phyloP scores from a whole-genome alignment of 2,113 vertebrate species.

The Carollia perspicillata region DNA sequence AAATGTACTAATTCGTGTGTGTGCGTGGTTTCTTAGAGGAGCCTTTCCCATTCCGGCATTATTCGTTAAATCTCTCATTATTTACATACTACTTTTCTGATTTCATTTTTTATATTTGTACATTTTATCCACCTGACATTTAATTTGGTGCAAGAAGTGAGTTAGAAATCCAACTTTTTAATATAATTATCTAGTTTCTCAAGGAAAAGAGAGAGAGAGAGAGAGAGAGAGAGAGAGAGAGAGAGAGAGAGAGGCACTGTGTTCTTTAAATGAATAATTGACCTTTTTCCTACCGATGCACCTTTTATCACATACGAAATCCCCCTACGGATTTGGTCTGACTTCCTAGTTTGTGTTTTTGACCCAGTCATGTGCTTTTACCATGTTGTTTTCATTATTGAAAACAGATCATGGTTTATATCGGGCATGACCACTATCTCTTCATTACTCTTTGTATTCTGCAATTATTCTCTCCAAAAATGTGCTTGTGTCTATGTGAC shows the following conservation, averaged over 20 bases:
- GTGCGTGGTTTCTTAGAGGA: not conserved
- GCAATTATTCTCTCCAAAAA: not conserved
- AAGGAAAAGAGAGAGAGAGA: not conserved
- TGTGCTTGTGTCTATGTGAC: not conserved
- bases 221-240: too few relatives aligned
- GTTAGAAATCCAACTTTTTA: not conserved
- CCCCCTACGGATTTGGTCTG: not conserved
- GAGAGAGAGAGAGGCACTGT: too few relatives aligned
- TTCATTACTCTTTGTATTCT: not conserved
- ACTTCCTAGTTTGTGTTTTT: not conserved
- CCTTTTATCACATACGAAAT: not conserved
- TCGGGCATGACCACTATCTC: not conserved
- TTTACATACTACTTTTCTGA: not conserved
- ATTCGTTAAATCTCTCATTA: not conserved
- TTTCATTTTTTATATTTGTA: not conserved
- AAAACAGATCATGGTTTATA: not conserved
- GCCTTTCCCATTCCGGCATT: not conserved
- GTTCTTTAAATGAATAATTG: not conserved
- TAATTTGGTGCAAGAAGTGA: not conserved
- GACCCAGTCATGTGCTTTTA: not conserved
- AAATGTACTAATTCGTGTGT: not conserved
- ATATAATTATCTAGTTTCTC: not conserved
- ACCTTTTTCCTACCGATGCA: not conserved
- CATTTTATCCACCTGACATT: not conserved
- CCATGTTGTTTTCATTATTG: not conserved